Base-by-base conservation (phyloP, 2,888 invertebrate species). In the Xestia ashworthii region DNA sequence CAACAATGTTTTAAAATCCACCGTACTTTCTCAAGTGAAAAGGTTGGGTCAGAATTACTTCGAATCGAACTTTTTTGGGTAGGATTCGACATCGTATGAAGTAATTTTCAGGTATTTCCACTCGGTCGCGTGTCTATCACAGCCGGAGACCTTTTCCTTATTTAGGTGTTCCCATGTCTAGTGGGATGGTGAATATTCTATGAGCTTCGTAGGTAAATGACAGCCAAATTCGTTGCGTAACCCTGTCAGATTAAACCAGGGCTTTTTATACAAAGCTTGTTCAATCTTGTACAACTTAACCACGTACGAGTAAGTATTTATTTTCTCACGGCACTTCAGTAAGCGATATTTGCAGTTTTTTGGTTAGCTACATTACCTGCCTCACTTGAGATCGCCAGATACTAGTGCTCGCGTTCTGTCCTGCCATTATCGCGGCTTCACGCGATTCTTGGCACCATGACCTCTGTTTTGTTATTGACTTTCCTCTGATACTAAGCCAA, bases 391-490 rank as follows among this genome's bases (percentile, higher is more conserved):
- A 94, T 93, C 90, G 89, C 77, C 77, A 89, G 92, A 91, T 92
- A n/a, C n/a, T n/a, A 92, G 91, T 89, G 92, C 86, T 94, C 88
- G 93, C 94, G 93, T 93, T 95, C 90, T 89, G 86, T 87, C 91
- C 89, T 86, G 88, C 92, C 86, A 93, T 93, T 93, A 93, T 86
- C 84, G 89, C 83, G 76, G 87, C 87, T 93, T 93, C 95, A 95
- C 94, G 95, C 95, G 92, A 95, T 91, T 93, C 93, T 93, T 92
- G 87, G 88, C 91, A 91, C 93, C 92, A 90, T 94, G 94, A 94
- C 94, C 95, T 94, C 93, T 90, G 89, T 90, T 91, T 91, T 90
- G 90, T 90, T 95, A 95, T 95, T 94, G 94, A 95, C 94, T 94
- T 95, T 93, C 89, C 89, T 90, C 83, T 85, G 82, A 89, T 86